phyloP scores from a whole-genome alignment of 2,797 vertebrate species.

The Lacerta agilis region DNA sequence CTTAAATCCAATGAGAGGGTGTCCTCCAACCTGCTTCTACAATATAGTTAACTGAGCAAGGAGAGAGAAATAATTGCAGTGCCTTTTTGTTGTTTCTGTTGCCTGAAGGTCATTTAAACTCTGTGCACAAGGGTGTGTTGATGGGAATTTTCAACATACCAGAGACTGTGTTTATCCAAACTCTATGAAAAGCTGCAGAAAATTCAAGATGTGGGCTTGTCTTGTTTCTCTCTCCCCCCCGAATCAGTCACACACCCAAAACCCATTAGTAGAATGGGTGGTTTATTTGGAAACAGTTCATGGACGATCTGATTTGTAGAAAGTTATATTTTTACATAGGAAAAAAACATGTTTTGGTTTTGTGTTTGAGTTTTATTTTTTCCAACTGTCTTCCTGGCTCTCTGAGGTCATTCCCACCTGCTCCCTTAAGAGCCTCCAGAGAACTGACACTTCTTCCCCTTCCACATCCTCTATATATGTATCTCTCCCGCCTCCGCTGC shows the following conservation, averaged over 20 bases:
- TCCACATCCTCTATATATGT: neutral
- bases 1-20: conserved; percentile 70
- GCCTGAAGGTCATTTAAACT: conserved; percentile 58
- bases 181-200: neutral
- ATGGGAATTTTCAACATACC: neutral
- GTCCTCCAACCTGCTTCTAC: conserved; percentile 58
- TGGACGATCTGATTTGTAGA: neutral
- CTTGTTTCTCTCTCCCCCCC: too few species aligned
- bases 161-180: neutral
- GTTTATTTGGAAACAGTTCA: neutral
- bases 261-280: neutral
- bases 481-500: neutral
- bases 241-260: neutral
- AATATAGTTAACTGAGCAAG: conserved; percentile 58
- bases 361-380: neutral
- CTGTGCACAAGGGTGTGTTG: neutral
- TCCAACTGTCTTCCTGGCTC: neutral
- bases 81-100: conserved; percentile 34
- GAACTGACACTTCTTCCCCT: neutral
- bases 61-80: conserved; percentile 31
- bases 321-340: neutral
- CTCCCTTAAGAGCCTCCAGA: neutral
- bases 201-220: neutral
- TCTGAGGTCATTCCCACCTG: neutral
- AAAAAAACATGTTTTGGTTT: neutral